These are phyloP conservation scores for Columba livia DNA, from an alignment of 2,113 vertebrate genomes.

Conservation along the genomic window DNA sequence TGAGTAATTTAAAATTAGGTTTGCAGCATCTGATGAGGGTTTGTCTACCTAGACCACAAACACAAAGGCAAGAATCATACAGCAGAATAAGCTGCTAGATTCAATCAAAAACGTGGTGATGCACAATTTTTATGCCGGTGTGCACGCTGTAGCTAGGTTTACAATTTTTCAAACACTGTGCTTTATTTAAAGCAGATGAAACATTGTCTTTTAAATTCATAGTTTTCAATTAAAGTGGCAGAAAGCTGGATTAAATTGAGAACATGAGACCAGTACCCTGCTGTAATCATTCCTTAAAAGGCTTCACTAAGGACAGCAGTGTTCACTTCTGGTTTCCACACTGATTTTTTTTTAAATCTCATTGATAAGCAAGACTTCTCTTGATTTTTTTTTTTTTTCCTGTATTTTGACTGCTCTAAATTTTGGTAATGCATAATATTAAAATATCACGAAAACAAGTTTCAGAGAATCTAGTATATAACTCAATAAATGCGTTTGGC, in stretches of 20 bases:
- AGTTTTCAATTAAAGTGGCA: not conserved
- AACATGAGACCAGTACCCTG: not conserved
- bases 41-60: not conserved
- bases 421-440: not conserved
- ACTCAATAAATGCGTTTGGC: not conserved
- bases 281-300: not conserved
- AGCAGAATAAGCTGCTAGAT: not conserved
- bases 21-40: not conserved
- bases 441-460: not conserved
- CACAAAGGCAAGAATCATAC: not conserved
- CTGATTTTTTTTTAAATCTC: fast-evolving
- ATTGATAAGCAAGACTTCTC: not conserved
- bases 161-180: not conserved
- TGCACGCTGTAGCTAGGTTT: not conserved
- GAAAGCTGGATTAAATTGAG: not conserved
- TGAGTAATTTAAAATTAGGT: not conserved
- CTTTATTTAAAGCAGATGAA: conserved; percentile 16
- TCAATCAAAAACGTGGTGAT: not conserved
- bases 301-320: not conserved
- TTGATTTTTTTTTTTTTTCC: not conserved
- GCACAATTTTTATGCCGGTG: not conserved
- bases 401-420: not conserved
- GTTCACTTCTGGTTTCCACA: not conserved
- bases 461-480: not conserved
- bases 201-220: not conserved